A percentile compares a stretch with the other conserved stretches of the same genome.
Conservation (phyloP, 1,140 invertebrate genomes). For the Macrosteles quadrilineatus region DNA sequence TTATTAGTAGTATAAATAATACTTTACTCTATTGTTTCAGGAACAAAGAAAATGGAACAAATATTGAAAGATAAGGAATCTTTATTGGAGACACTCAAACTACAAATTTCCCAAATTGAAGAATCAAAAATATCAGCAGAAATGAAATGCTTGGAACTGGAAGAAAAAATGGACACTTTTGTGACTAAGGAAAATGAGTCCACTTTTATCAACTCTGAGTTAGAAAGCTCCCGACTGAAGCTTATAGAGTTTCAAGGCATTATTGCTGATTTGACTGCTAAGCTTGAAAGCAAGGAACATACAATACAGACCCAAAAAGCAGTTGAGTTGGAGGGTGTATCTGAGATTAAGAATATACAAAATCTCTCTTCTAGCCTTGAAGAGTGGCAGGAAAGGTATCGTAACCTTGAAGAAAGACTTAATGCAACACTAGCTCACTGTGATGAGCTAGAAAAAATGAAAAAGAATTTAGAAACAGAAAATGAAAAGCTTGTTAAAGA, state of each 20-base stretch:
- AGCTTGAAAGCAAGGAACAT: conserved; percentile 2
- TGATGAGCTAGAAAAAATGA: conserved; percentile 24
- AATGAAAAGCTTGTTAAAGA: conserved; percentile 30
- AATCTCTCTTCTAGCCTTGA: conserved; percentile 41
- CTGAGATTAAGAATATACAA: conserved; percentile 45
- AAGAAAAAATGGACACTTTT: conserved; percentile 37
- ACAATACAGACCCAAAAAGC: background rate
- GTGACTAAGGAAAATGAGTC: conserved; percentile 53
- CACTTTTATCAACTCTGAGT: conserved; percentile 45
- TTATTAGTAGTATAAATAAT: conserved; percentile 4
- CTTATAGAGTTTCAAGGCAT: conserved; percentile 9
- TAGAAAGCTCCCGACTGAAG: conserved; percentile 29
- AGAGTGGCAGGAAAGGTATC: conserved; percentile 40
- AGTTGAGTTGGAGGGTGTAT: conserved; percentile 36
- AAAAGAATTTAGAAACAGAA: conserved; percentile 5
- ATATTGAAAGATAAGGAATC: conserved; percentile 47
- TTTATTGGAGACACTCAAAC: conserved; percentile 48
- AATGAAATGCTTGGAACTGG: conserved; percentile 38
- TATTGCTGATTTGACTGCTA: conserved; percentile 12
- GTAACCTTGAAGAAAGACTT: conserved; percentile 40
- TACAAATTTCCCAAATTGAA: conserved; percentile 43
- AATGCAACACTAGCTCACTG: conserved; percentile 7
- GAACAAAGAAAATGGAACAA: conserved; percentile 50
- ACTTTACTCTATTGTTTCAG: conserved; percentile 40
- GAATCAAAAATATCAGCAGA: conserved; percentile 38